Percentiles rank a stretch among this genome's conserved stretches.
Evolutionary conservation across 2,888 invertebrate species (phyloP).

Genomic region (Branchellion lobata): DNA sequence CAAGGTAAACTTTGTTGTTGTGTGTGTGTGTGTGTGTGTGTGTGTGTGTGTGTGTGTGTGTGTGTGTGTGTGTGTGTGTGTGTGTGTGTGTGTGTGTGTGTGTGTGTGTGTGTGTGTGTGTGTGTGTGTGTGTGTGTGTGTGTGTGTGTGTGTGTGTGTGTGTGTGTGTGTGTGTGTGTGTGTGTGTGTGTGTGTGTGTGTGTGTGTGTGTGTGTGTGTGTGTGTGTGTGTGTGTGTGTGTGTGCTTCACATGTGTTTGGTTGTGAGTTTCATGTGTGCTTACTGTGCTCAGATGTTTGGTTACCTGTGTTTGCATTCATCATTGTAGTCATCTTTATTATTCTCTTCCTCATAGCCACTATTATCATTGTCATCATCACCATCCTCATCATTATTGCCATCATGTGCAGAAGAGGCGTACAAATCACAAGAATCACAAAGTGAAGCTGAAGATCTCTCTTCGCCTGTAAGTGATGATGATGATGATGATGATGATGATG

Average conservation of each 20-base stretch:
- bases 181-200: constrained; percentile 22
- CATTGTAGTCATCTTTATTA: no score
- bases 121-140: neutral
- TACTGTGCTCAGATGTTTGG: no score
- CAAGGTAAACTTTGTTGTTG: constrained; percentile 55
- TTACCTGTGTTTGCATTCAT: no score
- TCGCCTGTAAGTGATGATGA: neutral
- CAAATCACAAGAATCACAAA: constrained; percentile 43
- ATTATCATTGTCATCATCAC: no score
- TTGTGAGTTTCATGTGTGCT: no score
- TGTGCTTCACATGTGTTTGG: no score
- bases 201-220: constrained; percentile 4
- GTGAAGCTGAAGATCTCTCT: constrained; percentile 41
- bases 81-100: constrained; percentile 6
- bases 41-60: neutral
- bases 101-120: constrained; percentile 5
- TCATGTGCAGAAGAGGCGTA: constrained; percentile 45
- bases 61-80: constrained; percentile 32
- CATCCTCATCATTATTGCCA: no score
- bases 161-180: constrained; percentile 20
- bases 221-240: constrained; percentile 6
- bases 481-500: no score
- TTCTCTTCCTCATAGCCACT: no score
- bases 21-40: constrained; percentile 16
- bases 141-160: constrained; percentile 26